These are phyloP conservation scores for Tanypteryx hageni DNA, from an alignment of 2,888 invertebrate species.

Conservation along the genomic window DNA sequence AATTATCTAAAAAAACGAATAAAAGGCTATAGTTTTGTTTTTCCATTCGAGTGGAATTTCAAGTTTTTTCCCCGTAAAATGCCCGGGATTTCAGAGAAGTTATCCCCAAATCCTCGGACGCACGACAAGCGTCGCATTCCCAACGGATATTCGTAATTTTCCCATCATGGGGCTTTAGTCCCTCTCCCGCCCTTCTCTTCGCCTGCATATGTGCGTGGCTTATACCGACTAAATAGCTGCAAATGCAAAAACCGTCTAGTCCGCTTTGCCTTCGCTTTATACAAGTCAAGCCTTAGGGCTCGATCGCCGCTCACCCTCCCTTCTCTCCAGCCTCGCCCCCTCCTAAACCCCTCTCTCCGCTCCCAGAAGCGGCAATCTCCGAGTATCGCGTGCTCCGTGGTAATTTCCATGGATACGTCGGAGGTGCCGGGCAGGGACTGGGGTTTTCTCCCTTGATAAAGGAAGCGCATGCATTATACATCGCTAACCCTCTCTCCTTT, in stretches of 20 bases:
- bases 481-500: not conserved
- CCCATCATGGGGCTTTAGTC: not conserved
- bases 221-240: not conserved
- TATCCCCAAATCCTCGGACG: not conserved
- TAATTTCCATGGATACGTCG: constrained; percentile 55
- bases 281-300: not conserved
- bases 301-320: not conserved
- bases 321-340: not conserved
- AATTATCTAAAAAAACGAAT: too few species aligned
- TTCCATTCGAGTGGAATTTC: too few species aligned
- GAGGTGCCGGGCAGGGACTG: constrained; percentile 35
- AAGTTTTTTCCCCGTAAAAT: too few species aligned
- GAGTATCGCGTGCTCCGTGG: constrained; percentile 37
- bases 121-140: not conserved
- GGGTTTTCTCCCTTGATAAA: constrained; percentile 25
- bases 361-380: constrained; percentile 35
- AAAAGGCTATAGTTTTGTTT: too few species aligned
- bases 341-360: not conserved
- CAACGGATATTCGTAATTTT: not conserved
- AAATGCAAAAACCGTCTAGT: not conserved
- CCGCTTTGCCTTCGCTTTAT: not conserved
- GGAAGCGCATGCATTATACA: constrained; percentile 59
- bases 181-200: not conserved
- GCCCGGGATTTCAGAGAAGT: too few species aligned
- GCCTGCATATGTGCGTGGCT: not conserved